Conservation (phyloP, 2,888 invertebrate species). For the Brachynemurus nebulosus region DNA sequence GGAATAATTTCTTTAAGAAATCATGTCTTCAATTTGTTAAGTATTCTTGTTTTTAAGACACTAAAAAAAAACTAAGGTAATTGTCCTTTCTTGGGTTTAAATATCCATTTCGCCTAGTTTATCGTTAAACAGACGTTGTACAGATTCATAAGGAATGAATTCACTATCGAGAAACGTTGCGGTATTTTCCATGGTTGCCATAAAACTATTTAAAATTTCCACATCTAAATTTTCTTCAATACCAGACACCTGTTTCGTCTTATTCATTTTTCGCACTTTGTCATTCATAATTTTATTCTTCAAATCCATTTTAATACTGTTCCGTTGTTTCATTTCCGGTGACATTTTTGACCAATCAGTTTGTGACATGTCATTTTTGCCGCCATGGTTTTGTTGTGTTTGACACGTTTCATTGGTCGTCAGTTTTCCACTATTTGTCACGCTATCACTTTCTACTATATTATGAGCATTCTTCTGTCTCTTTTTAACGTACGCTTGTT, state of each 20-base stretch:
- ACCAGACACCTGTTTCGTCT: background rate
- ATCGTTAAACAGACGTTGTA: slow-evolving; percentile 6
- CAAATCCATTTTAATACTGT: slow-evolving; percentile 27
- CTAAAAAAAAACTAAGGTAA: too few species aligned
- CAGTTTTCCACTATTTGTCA: slow-evolving; percentile 7
- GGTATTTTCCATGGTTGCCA: background rate
- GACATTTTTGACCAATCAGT: too few species aligned
- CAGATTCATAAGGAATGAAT: slow-evolving; percentile 8
- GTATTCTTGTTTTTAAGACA: too few species aligned
- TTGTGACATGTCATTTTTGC: background rate
- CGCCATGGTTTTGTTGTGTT: too few species aligned
- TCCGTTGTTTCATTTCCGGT: slow-evolving; percentile 11
- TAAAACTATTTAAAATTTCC: background rate
- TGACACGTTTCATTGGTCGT: slow-evolving; percentile 21
- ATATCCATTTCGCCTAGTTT: too few species aligned
- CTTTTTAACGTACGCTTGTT: slow-evolving; percentile 28
- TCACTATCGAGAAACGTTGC: background rate
- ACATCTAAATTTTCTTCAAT: background rate
- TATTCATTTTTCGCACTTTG: slow-evolving; percentile 5
- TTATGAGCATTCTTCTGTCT: slow-evolving; percentile 3
- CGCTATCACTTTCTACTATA: background rate
- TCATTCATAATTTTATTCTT: slow-evolving; percentile 27
- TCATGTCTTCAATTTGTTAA: too few species aligned
- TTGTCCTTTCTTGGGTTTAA: too few species aligned
- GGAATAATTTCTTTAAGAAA: too few species aligned